These are phyloP conservation scores for Chrysomela aeneicollis DNA, from an alignment of 2,888 invertebrate species.

Conservation along the genomic window DNA sequence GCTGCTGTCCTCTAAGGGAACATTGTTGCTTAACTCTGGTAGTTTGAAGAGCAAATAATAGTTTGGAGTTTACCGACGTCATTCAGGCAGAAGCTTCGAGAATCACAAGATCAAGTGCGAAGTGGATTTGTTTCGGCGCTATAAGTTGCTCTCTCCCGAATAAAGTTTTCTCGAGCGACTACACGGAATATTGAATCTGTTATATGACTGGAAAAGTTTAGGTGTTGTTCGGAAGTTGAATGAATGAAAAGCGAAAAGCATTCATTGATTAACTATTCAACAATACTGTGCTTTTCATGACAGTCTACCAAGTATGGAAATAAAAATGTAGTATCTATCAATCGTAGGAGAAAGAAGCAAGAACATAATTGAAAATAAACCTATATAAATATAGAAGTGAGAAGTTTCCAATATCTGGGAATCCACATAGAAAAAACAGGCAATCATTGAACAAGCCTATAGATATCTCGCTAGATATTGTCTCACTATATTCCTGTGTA, in stretches of 20 bases:
- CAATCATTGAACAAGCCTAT: no score
- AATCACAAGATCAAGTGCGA: conserved; percentile 13
- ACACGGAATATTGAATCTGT: neutral
- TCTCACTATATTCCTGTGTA: no score
- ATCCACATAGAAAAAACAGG: no score
- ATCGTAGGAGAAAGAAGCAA: no score
- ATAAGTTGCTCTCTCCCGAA: neutral
- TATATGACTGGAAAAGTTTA: neutral
- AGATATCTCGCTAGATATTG: no score
- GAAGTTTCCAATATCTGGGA: no score
- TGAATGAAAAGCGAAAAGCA: neutral
- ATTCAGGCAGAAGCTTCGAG: conserved; percentile 17
- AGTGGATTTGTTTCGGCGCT: neutral
- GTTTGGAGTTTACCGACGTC: conserved; percentile 23
- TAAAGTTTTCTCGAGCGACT: neutral
- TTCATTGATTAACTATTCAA: neutral
- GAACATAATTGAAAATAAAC: no score
- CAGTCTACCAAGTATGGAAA: no score
- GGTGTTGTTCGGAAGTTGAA: neutral
- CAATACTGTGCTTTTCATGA: no score
- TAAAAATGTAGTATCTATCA: no score
- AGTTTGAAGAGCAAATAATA: conserved; percentile 22
- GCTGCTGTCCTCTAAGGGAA: conserved; percentile 8
- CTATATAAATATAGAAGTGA: no score
- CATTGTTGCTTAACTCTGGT: conserved; percentile 25